Evolutionary conservation across 2,888 invertebrate genomes (phyloP), one percentile per base, ranked within the genome.

Genomic region (Yponomeuta sedellus): DNA sequence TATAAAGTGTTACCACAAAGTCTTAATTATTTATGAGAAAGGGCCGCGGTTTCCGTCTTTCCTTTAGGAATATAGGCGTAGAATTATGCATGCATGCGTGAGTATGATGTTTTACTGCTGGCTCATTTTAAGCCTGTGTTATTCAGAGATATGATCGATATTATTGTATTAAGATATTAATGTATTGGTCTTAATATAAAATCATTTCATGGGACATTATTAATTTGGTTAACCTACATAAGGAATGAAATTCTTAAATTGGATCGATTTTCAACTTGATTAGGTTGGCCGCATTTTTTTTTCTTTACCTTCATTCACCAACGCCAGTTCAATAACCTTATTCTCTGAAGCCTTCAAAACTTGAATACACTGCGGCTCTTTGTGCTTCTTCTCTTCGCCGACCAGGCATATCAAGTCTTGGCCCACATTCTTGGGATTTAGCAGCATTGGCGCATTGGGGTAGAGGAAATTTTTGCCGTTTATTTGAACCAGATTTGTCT

Each of bases 221-320:
- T n/a, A 58, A 8, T 4, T 20, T 20, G 4, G 8, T 5, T 22
- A 2, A 59, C 4, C 11, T 5, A 20, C 10, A 22, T 11, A 12
- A 20, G 25, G 44, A 16, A 52, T 52, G 16, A 12, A 52, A 10
- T 4, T 44, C 44, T 2, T 12, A 44, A 12, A 12, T 44, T 6
- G 10, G 44, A 12, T 12, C 44, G 11, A 44, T 12, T 1, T 44
- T 12, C 44, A 44, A 44, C 10, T 16, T 16, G 1, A 3, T 52
- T 16, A 52, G 3, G 16, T 16, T 16, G 12, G 1, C 16, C 44
- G 16, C 6, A 34, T 34, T 34, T 34, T 16, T 52, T 52, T 44
- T 2, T 61, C 25, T 6, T 34, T 72, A 92, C 94, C 94, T 90
- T 94, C 92, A 75, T 94, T 94, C 12, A 94, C 91, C 61, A 94